A percentile compares a stretch with the other conserved stretches of the same genome.
Conservation (phyloP, 2,797 vertebrate species). For the Sebastes minor region DNA sequence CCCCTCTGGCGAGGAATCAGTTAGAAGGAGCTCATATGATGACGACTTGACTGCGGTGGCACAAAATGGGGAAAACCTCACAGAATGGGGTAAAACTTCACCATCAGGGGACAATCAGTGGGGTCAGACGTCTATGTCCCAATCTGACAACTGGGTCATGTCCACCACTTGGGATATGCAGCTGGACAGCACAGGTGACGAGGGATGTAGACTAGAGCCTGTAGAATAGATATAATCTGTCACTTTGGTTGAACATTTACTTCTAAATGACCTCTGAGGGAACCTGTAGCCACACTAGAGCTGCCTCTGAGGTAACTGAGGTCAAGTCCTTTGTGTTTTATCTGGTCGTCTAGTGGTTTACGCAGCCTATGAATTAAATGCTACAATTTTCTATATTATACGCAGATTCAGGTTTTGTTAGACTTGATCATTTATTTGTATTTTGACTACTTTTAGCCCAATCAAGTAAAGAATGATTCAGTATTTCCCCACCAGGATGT, state of each 20-base stretch:
- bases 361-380: background rate
- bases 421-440: background rate
- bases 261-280: background rate
- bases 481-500: background rate
- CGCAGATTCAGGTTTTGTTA: background rate
- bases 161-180: slow-evolving; percentile 71
- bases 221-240: slow-evolving; percentile 28
- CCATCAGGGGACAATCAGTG: slow-evolving; percentile 12
- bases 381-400: background rate
- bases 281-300: background rate
- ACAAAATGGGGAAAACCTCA: slow-evolving; percentile 43
- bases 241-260: slow-evolving; percentile 39
- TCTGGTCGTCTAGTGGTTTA: background rate
- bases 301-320: background rate
- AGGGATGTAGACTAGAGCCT: slow-evolving; percentile 43
- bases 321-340: background rate
- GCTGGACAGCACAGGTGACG: slow-evolving; percentile 64
- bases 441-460: background rate
- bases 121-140: slow-evolving; percentile 28
- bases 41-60: slow-evolving; percentile 18
- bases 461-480: background rate
- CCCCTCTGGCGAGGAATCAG: slow-evolving; percentile 11
- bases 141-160: slow-evolving; percentile 57
- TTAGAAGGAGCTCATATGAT: slow-evolving; percentile 14
- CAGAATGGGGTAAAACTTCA: slow-evolving; percentile 36